Evolutionary conservation across 2,888 invertebrate species (phyloP).

Genomic region (Dioctria rufipes): DNA sequence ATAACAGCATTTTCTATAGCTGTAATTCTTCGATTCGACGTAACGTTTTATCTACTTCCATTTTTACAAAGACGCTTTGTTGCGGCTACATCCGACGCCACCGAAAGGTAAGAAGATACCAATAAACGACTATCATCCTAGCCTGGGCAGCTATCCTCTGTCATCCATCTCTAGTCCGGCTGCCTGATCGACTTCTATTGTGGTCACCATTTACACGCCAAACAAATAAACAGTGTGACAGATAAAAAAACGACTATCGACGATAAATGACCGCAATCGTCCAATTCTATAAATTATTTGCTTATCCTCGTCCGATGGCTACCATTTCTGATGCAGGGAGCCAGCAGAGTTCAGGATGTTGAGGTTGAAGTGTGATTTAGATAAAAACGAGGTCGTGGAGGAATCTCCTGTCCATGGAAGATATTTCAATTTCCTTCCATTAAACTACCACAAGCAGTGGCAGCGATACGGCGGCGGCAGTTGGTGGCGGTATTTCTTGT

Average conservation of each 20-base stretch:
- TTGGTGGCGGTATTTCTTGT: background rate
- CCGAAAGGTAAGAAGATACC: background rate
- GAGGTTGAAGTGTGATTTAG: conserved; percentile 40
- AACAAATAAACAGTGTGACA: conserved; percentile 49
- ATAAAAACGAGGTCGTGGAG: conserved; percentile 34
- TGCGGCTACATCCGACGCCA: background rate
- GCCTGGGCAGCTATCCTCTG: background rate
- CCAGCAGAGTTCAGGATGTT: conserved; percentile 1
- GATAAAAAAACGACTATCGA: conserved; percentile 40
- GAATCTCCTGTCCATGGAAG: conserved; percentile 24
- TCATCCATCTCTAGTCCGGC: conserved; percentile 29
- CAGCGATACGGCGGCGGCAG: background rate
- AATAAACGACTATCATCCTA: background rate
- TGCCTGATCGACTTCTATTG: conserved; percentile 45
- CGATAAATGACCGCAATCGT: conserved; percentile 50
- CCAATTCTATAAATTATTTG: conserved; percentile 49
- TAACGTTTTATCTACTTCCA: conserved; percentile 10
- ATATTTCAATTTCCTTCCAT: conserved; percentile 43
- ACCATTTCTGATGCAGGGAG: conserved; percentile 23
- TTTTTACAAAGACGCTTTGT: background rate
- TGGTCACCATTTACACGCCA: conserved; percentile 46
- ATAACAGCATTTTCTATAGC: background rate
- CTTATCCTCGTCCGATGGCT: conserved; percentile 33
- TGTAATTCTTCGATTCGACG: background rate
- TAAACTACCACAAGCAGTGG: too few relatives aligned